A percentile compares a stretch with the other conserved stretches of the same genome.
phyloP scores from a whole-genome alignment of 2,113 vertebrate species.

The Sceloporus tristichus region DNA sequence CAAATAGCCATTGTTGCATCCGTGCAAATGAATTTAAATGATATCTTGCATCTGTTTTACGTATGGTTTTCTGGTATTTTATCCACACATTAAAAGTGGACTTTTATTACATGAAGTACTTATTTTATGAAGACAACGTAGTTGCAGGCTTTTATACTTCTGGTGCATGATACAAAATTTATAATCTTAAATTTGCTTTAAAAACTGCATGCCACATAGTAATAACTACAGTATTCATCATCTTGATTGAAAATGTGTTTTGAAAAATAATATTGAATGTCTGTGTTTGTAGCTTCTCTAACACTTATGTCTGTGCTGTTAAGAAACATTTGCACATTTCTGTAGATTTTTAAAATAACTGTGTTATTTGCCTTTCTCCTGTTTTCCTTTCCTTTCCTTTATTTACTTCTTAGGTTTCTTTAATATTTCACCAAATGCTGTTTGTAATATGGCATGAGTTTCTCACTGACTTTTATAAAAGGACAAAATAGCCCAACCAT shows the following conservation, averaged over 20 bases:
- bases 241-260: conserved; percentile 15
- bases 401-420: background rate
- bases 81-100: background rate
- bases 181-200: background rate
- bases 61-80: background rate
- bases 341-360: background rate
- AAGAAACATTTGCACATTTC: background rate
- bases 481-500: background rate
- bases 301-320: background rate
- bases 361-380: background rate
- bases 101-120: background rate
- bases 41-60: background rate
- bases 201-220: background rate
- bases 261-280: background rate
- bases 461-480: conserved; percentile 19
- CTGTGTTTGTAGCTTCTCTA: background rate
- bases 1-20: background rate
- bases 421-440: background rate
- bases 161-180: background rate
- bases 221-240: background rate
- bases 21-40: background rate
- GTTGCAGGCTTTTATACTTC: background rate
- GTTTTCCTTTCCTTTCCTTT: background rate
- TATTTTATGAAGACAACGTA: background rate
- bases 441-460: background rate